Evolutionary conservation across 2,113 vertebrate species (phyloP), one percentile per base, ranked within the genome.

Genomic region (Nanorana parkeri): DNA sequence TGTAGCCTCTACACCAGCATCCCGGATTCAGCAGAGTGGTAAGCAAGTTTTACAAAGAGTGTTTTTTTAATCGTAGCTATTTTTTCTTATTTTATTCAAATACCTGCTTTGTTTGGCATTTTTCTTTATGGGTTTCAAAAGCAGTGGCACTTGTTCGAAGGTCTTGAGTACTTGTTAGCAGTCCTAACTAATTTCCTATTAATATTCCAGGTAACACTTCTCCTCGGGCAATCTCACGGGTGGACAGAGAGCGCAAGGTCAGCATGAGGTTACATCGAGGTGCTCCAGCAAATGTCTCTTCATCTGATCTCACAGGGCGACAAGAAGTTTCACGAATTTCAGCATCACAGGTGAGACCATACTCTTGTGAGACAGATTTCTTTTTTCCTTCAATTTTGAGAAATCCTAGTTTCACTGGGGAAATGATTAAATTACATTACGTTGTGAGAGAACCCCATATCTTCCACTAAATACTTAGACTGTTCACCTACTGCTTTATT

Each of bases 211-310:
- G 96, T 84, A 99, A 97, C 90, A 97, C 96, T 0, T 99, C 97
- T 73, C 97, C 97, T 78, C 95, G 97, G 87, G 96, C 95, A n/a
- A 96, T 97, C 89, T 97, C 97, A 36, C 96, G 97, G 87, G 96
- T 96, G 61, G 97, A 99, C 93, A 92, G 97, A 84, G 97, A 99
- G 90, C 94, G 97, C 90, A 98, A 98, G 87, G 97, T 99, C 88
- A 98, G 97, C 93, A 96, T 99, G 96, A 92, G 97, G 84, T 95
- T 98, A 85, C 97, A 98, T 92, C 91, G 97, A 55, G 97, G 96
- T 0, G 96, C 96, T 8, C 97, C 97, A 1, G 97, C 97, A 92
- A 99, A 98, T 0, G 95, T 97, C 77, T 97, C 97, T 11, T 98
- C 97, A 0, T 98, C 97, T 64, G 96, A 99, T 91, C 96, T 98